phyloP scores from a whole-genome alignment of 2,113 vertebrate genomes.

The Pteropus alecto region DNA sequence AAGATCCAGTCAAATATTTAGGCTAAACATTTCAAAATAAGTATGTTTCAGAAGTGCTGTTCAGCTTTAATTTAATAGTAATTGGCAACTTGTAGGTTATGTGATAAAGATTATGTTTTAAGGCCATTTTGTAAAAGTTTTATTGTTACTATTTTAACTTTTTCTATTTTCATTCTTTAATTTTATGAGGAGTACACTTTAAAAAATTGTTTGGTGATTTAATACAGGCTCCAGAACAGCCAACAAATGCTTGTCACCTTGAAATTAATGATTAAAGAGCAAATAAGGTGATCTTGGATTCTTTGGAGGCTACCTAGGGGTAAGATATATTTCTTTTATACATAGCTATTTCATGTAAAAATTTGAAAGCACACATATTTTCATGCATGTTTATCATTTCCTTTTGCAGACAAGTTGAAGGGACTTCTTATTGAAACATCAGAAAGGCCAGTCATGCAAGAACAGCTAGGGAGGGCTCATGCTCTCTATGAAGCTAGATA shows the following conservation, averaged over 20 bases:
- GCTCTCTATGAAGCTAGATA: background rate
- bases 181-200: conserved; percentile 17
- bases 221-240: background rate
- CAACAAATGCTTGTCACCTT: conserved; percentile 64
- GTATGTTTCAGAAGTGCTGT: background rate
- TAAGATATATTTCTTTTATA: conserved; percentile 11
- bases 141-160: background rate
- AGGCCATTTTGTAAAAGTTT: background rate
- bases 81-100: background rate
- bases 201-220: background rate
- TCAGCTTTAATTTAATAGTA: background rate
- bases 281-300: background rate
- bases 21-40: conserved; percentile 1
- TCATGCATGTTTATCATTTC: conserved; percentile 53
- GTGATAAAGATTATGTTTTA: background rate
- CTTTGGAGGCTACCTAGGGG: background rate
- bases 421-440: background rate
- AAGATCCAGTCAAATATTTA: conserved; percentile 45
- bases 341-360: background rate
- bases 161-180: conserved; percentile 16
- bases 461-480: background rate
- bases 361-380: conserved; percentile 12
- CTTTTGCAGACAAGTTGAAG: background rate
- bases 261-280: background rate
- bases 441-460: conserved; percentile 23